Percentiles rank a stretch among this genome's conserved stretches.
These are phyloP conservation scores for Panopea generosa DNA, from an alignment of 2,888 invertebrate genomes.

Conservation along the genomic window DNA sequence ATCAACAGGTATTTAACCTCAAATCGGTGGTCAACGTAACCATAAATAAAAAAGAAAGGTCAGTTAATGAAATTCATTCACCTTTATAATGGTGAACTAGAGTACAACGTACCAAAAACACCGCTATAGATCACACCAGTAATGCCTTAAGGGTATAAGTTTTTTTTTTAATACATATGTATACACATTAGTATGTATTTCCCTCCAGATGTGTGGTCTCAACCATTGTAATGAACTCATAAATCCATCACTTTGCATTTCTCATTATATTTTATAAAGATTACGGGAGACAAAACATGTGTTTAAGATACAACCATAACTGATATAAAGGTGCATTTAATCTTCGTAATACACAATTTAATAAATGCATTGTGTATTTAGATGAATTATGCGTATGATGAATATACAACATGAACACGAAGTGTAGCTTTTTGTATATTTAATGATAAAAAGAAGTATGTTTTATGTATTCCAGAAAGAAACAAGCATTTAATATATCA, in stretches of 20 bases:
- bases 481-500: too few relatives aligned
- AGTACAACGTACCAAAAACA: neutral
- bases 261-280: neutral
- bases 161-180: slow-evolving; percentile 9
- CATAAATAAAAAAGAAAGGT: neutral
- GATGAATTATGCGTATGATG: too few relatives aligned
- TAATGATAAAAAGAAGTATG: too few relatives aligned
- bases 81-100: neutral
- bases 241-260: slow-evolving; percentile 2
- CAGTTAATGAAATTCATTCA: neutral
- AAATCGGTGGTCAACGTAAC: neutral
- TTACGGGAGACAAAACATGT: neutral
- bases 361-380: too few relatives aligned
- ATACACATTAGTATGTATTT: slow-evolving; percentile 6
- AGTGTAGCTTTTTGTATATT: too few relatives aligned
- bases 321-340: too few relatives aligned
- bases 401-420: too few relatives aligned
- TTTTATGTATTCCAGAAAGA: too few relatives aligned
- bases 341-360: too few relatives aligned
- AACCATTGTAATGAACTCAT: neutral
- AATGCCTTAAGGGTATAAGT: slow-evolving; percentile 15
- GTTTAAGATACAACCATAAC: too few relatives aligned
- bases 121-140: slow-evolving; percentile 5
- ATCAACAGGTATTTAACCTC: neutral
- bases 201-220: slow-evolving; percentile 40